Base-by-base conservation (phyloP, 2,797 vertebrate species). In the Sylvilagus floridanus region DNA sequence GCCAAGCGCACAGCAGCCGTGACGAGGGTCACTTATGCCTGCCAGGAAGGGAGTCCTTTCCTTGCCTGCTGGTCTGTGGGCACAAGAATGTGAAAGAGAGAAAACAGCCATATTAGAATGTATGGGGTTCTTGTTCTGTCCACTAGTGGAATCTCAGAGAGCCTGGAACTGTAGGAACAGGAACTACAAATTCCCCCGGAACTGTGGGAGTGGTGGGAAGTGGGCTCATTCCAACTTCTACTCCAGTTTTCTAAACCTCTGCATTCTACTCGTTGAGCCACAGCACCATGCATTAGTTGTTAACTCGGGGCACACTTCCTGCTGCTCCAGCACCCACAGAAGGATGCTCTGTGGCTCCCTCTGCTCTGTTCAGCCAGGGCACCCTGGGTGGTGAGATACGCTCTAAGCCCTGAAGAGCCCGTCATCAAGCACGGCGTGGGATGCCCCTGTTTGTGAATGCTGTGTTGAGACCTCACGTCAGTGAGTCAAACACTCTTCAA, bases 101-200 rank as follows among this genome's bases (percentile, higher is more conserved):
- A 77, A 91, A 94, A n/a, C 35, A 91, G 26, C 68, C 62, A 69
- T n/a, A 28, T 78, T 90, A 35, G 69, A 37, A 24, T 75, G 60
- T 42, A 62, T 76, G 35, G n/a, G 42, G 24, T 71, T 42, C 30
- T 92, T 91, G n/a, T 68, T 88, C 68, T 88, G 62, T 78, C n/a
- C 37, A 73, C 22, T 88, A 30, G 3, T 30, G 16, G 60, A 85
- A 60, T 91, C 37, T 16, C 26, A 42, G 54, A 91, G 37, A 52
- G 28, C 47, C n/a, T 65, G 37, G 24, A 90, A 66, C 63, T 71
- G 2, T 37, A 60, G 79, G 75, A 88, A 75, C 11, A 16, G 19
- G 35, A 77, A 65, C 17, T 32, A 37, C 21, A 71, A 76, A 82
- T 52, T 28, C 17, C 77, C 35, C 32, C 17, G n/a, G 77, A 42